phyloP scores from a whole-genome alignment of 2,888 invertebrate genomes.

The Coronaproctus castanopsis region DNA sequence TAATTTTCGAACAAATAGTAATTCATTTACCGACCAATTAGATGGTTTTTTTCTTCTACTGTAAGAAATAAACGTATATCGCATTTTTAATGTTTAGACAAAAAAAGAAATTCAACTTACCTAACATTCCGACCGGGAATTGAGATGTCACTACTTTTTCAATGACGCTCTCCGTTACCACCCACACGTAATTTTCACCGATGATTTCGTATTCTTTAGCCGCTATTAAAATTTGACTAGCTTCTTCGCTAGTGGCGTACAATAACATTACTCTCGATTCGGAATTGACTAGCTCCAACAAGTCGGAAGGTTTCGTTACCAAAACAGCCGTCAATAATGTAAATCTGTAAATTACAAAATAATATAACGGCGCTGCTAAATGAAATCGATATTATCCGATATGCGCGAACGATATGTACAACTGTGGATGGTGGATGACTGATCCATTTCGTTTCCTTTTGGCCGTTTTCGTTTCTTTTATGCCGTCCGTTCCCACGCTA shows the following conservation, averaged over 20 bases:
- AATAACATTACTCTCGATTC: constrained; percentile 83
- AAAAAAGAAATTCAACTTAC: constrained; percentile 28
- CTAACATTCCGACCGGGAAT: constrained; percentile 82
- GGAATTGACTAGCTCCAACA: constrained; percentile 63
- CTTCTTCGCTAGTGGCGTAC: constrained; percentile 75
- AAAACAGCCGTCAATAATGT: constrained; percentile 70
- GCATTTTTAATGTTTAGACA: neutral
- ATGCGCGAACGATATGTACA: too few species aligned
- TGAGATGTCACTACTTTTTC: constrained; percentile 56
- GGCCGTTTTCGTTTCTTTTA: too few species aligned
- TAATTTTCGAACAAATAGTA: too few species aligned
- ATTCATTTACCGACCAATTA: too few species aligned
- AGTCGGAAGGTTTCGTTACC: constrained; percentile 54
- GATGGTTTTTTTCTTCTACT: too few species aligned
- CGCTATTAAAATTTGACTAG: constrained; percentile 54
- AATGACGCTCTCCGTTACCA: constrained; percentile 84
- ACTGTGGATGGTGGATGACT: too few species aligned
- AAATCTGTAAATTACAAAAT: constrained; percentile 40
- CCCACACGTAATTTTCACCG: constrained; percentile 89
- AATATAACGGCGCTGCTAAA: neutral
- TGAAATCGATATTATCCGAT: too few species aligned
- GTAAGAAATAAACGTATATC: neutral
- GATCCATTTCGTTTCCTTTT: too few species aligned
- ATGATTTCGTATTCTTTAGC: constrained; percentile 58
- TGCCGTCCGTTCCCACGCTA: too few species aligned